Percentiles rank a stretch among this genome's conserved stretches.
Conservation (phyloP, 1,140 invertebrate genomes). For the Laodelphax striatellus region DNA sequence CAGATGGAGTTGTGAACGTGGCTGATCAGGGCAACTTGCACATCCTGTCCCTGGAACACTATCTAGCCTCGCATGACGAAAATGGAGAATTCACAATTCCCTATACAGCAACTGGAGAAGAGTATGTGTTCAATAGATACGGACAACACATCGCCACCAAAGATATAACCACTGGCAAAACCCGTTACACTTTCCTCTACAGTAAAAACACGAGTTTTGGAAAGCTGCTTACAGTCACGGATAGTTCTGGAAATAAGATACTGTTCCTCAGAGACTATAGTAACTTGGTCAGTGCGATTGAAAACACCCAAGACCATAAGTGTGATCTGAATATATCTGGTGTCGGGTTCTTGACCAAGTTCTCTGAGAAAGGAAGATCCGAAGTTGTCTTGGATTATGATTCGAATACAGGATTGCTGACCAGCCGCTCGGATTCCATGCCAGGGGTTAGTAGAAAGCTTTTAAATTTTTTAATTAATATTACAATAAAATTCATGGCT, state of each 20-base stretch:
- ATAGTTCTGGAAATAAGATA: conserved; percentile 87
- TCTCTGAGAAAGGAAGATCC: conserved; percentile 65
- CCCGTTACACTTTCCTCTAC: conserved; percentile 88
- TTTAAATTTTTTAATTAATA: too few relatives aligned
- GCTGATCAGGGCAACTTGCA: conserved; percentile 75
- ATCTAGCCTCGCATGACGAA: conserved; percentile 77
- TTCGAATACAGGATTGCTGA: conserved; percentile 63
- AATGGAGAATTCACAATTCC: conserved; percentile 88
- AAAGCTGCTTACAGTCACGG: conserved; percentile 82
- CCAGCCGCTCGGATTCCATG: conserved; percentile 48
- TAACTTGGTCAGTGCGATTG: conserved; percentile 80
- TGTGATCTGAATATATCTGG: conserved; percentile 79
- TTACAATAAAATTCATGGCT: too few relatives aligned
- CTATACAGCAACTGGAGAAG: conserved; percentile 78
- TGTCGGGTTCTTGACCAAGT: conserved; percentile 70
- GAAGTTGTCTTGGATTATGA: conserved; percentile 79
- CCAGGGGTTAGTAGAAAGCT: conserved; percentile 40
- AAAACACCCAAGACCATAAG: conserved; percentile 87
- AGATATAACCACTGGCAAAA: conserved; percentile 83
- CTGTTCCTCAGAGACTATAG: conserved; percentile 83
- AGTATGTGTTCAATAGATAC: conserved; percentile 89
- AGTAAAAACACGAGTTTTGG: conserved; percentile 94
- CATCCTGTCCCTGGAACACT: conserved; percentile 80
- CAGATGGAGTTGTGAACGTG: conserved; percentile 86
- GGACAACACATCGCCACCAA: conserved; percentile 90